Evolutionary conservation across 1,140 invertebrate species (phyloP), one percentile per base, ranked within the genome.

Genomic region (Episyrphus balteatus): DNA sequence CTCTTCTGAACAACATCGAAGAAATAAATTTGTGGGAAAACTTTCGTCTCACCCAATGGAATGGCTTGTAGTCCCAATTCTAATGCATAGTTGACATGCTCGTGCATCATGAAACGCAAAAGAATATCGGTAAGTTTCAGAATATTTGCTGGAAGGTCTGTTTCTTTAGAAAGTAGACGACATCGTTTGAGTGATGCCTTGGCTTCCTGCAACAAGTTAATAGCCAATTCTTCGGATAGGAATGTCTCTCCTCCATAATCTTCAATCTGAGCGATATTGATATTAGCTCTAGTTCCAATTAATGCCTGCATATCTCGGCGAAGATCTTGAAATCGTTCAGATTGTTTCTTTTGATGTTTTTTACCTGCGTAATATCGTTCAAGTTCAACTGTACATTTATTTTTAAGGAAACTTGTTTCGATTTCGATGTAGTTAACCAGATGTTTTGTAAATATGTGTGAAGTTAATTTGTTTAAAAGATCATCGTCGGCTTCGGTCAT

Each of bases 231-330:
- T 69, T 98, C 93, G 1, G 92, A 96, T 2, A 99, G 74, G 67
- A 99, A 98, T 0, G 92, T 98, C 72, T 99, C 94, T 0, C 93
- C 93, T 2, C 92, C 91, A 68, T 93, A 96, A 68, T 95, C 90
- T 68, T 98, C 93, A 47, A 90, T 87, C 62, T 88, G 86, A 5
- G 88, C 88, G 51, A 95, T 90, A 61, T 94, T 94, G 36, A 94
- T 89, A 58, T 93, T 93, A 0, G 91, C 87, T 48, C 89, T 78
- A 2, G 85, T 87, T 2, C 87, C 88, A 53, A 98, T 85, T 5
- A 92, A 85, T 9, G 92, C 92, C 74, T 98, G 92, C 44, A 98
- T 72, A 63, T 98, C 93, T 49, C 93, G 74, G 17, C 89, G 78
- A 11, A 98, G 73, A 53, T 97, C 93, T 71, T 94, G 87, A 56